phyloP scores from a whole-genome alignment of 1,140 invertebrate genomes.

The Plodia interpunctella region DNA sequence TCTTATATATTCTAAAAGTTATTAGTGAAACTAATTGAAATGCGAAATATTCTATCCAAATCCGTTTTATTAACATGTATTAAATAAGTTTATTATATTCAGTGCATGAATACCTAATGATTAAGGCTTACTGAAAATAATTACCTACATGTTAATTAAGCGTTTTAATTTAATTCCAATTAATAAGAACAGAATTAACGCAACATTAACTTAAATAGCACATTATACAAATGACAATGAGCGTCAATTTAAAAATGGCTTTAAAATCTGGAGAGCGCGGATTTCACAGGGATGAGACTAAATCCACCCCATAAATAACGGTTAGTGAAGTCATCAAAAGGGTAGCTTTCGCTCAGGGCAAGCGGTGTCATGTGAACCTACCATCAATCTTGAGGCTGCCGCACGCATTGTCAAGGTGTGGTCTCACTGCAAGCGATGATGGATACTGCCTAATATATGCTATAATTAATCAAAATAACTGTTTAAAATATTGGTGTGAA shows the following conservation, averaged over 20 bases:
- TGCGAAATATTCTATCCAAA: not conserved
- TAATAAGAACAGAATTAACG: not conserved
- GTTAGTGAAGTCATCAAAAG: slow-evolving; percentile 72
- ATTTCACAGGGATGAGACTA: slow-evolving; percentile 45
- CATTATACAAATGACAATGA: not conserved
- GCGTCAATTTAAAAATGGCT: slow-evolving; percentile 40
- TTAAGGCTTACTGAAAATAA: not conserved
- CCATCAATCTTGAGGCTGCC: slow-evolving; percentile 61
- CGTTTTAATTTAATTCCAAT: not conserved
- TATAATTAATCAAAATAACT: no score
- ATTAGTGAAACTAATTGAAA: no score
- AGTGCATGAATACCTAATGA: not conserved
- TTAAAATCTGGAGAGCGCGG: slow-evolving; percentile 42
- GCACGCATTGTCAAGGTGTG: slow-evolving; percentile 39
- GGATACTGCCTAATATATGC: no score
- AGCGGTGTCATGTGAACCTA: slow-evolving; percentile 67
- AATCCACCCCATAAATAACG: slow-evolving; percentile 63
- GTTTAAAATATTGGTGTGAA: no score
- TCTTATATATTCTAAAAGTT: no score
- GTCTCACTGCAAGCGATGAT: slow-evolving; percentile 11
- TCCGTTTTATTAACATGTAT: not conserved
- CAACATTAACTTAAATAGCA: not conserved
- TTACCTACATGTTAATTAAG: not conserved
- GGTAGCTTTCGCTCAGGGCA: slow-evolving; percentile 55
- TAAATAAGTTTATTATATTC: no score